Base-by-base conservation (phyloP, 2,888 invertebrate species). In the Eurytoma adleriae region DNA sequence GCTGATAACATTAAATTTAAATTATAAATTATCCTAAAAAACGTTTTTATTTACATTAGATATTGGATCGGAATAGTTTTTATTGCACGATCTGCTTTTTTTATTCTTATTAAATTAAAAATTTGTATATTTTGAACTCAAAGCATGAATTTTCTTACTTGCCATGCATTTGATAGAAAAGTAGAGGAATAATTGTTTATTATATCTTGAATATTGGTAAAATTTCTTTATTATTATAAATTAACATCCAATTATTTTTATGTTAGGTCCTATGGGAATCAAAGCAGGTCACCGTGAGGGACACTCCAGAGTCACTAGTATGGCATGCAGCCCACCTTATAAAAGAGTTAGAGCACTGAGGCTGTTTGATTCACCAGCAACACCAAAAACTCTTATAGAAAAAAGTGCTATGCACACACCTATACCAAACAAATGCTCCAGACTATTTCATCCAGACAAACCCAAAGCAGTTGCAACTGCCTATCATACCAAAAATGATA, bases 311-410 rank as follows among this genome's bases (percentile, higher is more conserved):
- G 84, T 86, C 67, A 85, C 85, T 67, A 62, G 62, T 16, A 86
- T 88, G 86, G 88, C 91, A 14, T 91, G 91, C 82, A 93, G 93
- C 87, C 94, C 94, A 52, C 94, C 94, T 12, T 93, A 93, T 84
- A 93, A 93, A 84, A 89, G 92, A 84, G 93, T 93, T 54, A 88
- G 93, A 83, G 93, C 94, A 0, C 87, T 91, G 86, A 94, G 96
- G 85, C 91, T 97, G 0, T 96, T 96, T 87, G 96, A 97, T 91
- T 96, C 96, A 71, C 97, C 97, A 0, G 94, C 96, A 83, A 96
- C 97, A 4, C 97, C 97, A 3, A 96, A 96, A 91, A 96, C 96
- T 0, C 92, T 97, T 20, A 91, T 96, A 52, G 94, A 95, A 87
- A 95, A 95, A 86, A 94, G 94, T 84, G 92, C 92, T 0, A 93